Evolutionary conservation across 1,140 invertebrate species (phyloP), one percentile per base, ranked within the genome.

Genomic region (Lordiphosa mommai): DNA sequence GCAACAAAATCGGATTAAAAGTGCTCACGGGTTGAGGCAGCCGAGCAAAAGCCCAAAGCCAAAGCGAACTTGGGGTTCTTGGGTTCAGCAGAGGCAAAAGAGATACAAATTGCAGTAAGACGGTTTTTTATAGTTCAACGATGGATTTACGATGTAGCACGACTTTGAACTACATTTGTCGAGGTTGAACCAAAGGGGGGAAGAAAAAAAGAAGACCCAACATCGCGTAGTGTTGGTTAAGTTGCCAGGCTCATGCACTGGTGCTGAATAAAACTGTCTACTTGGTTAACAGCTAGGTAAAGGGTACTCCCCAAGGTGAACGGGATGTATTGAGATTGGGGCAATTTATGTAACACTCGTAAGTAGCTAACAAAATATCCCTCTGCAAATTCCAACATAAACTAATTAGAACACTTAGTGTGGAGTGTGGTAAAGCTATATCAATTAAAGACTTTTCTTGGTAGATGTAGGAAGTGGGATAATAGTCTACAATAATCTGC

Each of bases 131-230:
- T 85, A 82, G 79, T 84, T 85, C 65, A 85, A 79, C 79, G 73
- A 79, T 79, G 79, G 79, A 84, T 85, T 84, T 84, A 85, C 79
- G 65, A 85, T 85, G 72, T 85, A 66, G 79, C 60, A 63, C 79
- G 79, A 84, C 79, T 85, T 85, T 85, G 79, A 84, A 85, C 79
- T 84, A 84, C 72, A 85, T 84, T 84, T 84, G 59, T 50, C 52
- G 48, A 36, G 53, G 57, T 57, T 53, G 56, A 49, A 37, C 32
- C 52, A 40, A 32, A 37, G 30, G 27, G 51, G 23, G 52, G 40
- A 56, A 49, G 29, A 55, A 27, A 29, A 43, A 48, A 44, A n/a
- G 8, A 32, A 16, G 46, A 46, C 43, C 43, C 32, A 27, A 32
- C 43, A 47, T 29, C 27, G 14, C 48, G 23, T 38, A 30, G 47